A percentile compares a stretch with the other conserved stretches of the same genome.
phyloP scores from a whole-genome alignment of 2,888 invertebrate species.

The Meghimatium bilineatum region DNA sequence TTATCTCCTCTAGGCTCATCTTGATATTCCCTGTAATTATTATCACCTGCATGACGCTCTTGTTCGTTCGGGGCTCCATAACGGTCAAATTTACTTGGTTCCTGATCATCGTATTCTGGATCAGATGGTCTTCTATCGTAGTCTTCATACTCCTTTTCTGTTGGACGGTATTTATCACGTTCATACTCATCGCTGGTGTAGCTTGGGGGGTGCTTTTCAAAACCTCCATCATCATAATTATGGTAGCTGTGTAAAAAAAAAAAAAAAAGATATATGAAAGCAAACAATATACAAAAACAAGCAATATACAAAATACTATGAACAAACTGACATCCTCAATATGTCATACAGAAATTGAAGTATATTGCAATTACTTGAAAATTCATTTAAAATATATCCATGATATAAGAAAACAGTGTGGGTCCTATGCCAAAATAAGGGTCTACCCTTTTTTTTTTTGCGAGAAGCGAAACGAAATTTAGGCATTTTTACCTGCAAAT shows the following conservation, averaged over 20 bases:
- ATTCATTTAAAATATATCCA: too few species aligned
- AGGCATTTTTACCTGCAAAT: too few species aligned
- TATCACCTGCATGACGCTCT: background rate
- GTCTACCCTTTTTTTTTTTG: too few species aligned
- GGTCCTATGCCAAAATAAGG: too few species aligned
- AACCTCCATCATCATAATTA: constrained; percentile 35
- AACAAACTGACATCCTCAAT: too few species aligned
- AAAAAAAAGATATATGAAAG: background rate
- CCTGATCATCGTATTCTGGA: constrained; percentile 49
- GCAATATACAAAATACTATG: too few species aligned
- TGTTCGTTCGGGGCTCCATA: constrained; percentile 56
- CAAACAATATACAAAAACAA: too few species aligned
- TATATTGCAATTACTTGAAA: too few species aligned
- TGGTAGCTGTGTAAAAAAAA: constrained; percentile 34
- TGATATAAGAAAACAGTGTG: too few species aligned
- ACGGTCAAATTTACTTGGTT: constrained; percentile 64
- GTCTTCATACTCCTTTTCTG: constrained; percentile 40
- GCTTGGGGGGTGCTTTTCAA: constrained; percentile 43
- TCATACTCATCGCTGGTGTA: constrained; percentile 42
- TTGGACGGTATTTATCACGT: constrained; percentile 13
- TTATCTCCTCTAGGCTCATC: constrained; percentile 1
- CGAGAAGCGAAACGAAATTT: too few species aligned
- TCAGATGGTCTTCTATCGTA: constrained; percentile 41
- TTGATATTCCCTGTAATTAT: constrained; percentile 18
- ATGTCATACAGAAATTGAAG: too few species aligned